These are phyloP conservation scores for Eospalax fontanierii DNA, from an alignment of 2,797 vertebrate genomes.

Conservation along the genomic window DNA sequence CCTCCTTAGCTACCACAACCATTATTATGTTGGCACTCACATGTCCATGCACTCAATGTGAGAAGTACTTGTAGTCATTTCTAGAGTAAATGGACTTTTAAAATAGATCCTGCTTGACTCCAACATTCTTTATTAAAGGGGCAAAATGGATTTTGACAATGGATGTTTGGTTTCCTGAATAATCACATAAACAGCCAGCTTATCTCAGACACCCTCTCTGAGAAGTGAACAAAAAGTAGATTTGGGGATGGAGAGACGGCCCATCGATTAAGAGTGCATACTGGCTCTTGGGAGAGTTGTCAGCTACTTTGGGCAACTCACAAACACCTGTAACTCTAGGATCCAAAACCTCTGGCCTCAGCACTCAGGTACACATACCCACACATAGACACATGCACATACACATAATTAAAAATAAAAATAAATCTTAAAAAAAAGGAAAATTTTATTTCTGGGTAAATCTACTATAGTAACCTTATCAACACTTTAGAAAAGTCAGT, in stretches of 20 bases:
- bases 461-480: not conserved
- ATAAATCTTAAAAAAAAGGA: no score
- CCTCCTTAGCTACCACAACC: not conserved
- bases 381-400: not conserved
- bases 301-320: not conserved
- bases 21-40: not conserved
- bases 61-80: not conserved
- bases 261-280: no score
- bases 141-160: not conserved
- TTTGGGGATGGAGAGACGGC: not conserved
- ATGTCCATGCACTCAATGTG: not conserved
- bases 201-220: not conserved
- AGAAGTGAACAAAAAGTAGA: not conserved
- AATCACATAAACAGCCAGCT: not conserved
- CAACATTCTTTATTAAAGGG: not conserved
- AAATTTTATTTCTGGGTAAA: not conserved
- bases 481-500: constrained; percentile 27
- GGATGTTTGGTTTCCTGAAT: not conserved
- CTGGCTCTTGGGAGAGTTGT: no score
- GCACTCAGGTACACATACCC: not conserved
- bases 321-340: not conserved
- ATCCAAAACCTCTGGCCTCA: not conserved
- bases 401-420: not conserved
- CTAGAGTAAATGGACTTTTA: constrained; percentile 3
- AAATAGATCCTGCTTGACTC: not conserved